Evolutionary conservation across 2,888 invertebrate species (phyloP).

Genomic region (Epicampocera succincta): DNA sequence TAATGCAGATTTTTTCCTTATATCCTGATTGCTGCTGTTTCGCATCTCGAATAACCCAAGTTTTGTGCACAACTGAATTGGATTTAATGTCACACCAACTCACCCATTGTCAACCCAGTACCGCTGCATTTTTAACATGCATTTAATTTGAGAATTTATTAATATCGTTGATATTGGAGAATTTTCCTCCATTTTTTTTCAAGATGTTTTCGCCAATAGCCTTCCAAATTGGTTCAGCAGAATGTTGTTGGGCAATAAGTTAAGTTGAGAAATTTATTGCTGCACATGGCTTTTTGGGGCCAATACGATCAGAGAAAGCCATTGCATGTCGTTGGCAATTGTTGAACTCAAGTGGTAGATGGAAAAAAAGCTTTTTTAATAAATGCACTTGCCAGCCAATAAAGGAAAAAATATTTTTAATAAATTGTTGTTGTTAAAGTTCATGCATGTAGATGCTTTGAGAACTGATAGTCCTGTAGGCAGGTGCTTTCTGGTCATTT

Average conservation of each 20-base stretch:
- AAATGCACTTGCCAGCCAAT: slow-evolving; percentile 34
- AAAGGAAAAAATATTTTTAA: slow-evolving; percentile 10
- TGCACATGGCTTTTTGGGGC: slow-evolving; percentile 59
- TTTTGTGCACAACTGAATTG: slow-evolving; percentile 48
- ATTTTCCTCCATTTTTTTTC: slow-evolving; percentile 32
- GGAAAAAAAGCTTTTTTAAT: slow-evolving; percentile 7
- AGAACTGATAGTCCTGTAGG: too few species aligned
- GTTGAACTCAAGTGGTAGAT: slow-evolving; percentile 56
- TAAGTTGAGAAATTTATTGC: slow-evolving; percentile 64
- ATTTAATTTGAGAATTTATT: slow-evolving; percentile 43
- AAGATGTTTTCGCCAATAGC: slow-evolving; percentile 49
- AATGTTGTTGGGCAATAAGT: slow-evolving; percentile 59
- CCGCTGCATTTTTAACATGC: slow-evolving; percentile 43
- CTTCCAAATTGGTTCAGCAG: slow-evolving; percentile 54
- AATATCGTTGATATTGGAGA: slow-evolving; percentile 17
- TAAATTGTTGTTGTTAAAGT: too few species aligned
- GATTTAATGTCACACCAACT: slow-evolving; percentile 45
- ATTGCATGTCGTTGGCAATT: slow-evolving; percentile 61
- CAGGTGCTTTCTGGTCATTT: too few species aligned
- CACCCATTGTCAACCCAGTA: slow-evolving; percentile 37
- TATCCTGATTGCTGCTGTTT: slow-evolving; percentile 1
- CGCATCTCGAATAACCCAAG: slow-evolving; percentile 23
- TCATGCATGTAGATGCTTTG: too few species aligned
- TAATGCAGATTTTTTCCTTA: slow-evolving; percentile 5
- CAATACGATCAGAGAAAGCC: slow-evolving; percentile 63